Conservation (phyloP, 30 jellyfish, hydroid and myxozoan species). For the Haliclystus octoradiatus region DNA sequence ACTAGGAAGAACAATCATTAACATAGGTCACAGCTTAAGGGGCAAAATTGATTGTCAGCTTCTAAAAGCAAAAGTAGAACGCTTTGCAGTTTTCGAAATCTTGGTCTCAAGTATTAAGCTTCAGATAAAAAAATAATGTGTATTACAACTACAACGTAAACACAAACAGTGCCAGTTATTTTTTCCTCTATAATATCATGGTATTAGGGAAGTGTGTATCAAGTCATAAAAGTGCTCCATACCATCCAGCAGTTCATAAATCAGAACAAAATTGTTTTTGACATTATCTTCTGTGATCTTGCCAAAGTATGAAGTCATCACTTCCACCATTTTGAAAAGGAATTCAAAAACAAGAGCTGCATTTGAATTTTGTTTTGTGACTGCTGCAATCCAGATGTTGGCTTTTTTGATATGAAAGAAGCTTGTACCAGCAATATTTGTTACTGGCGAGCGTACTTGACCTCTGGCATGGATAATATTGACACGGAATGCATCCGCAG, state of each 20-base stretch:
- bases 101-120: too few relatives aligned
- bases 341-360: slow-evolving; percentile 96
- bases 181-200: too few relatives aligned
- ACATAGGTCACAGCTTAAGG: too few relatives aligned
- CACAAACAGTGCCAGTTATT: too few relatives aligned
- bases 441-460: slow-evolving; percentile 93
- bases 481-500: slow-evolving; percentile 95
- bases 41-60: too few relatives aligned
- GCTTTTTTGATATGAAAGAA: slow-evolving; percentile 78
- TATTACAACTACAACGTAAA: slow-evolving; percentile 2
- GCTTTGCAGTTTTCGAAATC: too few relatives aligned
- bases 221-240: too few relatives aligned
- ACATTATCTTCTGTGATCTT: slow-evolving; percentile 78
- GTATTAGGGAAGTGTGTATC: too few relatives aligned
- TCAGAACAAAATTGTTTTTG: slow-evolving; percentile 70
- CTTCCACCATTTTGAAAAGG: slow-evolving; percentile 62
- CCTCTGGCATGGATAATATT: slow-evolving; percentile 91
- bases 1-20: too few relatives aligned
- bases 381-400: slow-evolving; percentile 89
- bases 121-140: not conserved
- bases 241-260: slow-evolving; percentile 92
- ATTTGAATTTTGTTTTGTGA: slow-evolving; percentile 70
- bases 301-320: slow-evolving; percentile 84
- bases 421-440: slow-evolving; percentile 82
- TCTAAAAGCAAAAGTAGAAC: too few relatives aligned